A percentile compares a stretch with the other conserved stretches of the same genome.
Evolutionary conservation across 2,113 vertebrate species (phyloP).

Genomic region (Lophotis ruficrista): DNA sequence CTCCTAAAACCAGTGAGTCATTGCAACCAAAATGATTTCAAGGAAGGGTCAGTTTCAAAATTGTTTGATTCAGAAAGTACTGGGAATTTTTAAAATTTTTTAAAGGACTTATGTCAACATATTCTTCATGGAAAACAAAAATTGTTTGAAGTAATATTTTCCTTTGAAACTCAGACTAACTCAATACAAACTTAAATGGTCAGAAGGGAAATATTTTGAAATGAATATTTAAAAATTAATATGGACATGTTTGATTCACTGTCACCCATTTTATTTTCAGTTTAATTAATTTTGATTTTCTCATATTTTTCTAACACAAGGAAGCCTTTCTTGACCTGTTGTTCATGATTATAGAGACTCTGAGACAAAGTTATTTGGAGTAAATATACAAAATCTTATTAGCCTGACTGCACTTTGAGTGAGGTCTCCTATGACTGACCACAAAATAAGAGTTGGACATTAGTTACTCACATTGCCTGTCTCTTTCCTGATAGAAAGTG

Average conservation of each 20-base stretch:
- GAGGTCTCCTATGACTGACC: not conserved
- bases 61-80: not conserved
- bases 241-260: not conserved
- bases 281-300: not conserved
- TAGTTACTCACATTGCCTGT: not conserved
- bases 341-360: not conserved
- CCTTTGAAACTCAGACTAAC: not conserved
- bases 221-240: not conserved
- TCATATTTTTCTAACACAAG: not conserved
- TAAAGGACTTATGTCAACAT: not conserved
- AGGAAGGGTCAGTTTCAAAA: not conserved
- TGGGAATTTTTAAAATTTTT: not conserved
- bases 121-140: slow-evolving; percentile 7
- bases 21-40: not conserved
- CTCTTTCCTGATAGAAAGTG: not conserved
- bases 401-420: not conserved
- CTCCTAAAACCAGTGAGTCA: slow-evolving; percentile 1
- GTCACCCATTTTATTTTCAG: not conserved
- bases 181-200: not conserved
- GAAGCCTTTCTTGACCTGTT: not conserved
- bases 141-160: not conserved
- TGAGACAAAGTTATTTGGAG: not conserved
- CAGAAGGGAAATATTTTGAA: not conserved
- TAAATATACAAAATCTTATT: not conserved
- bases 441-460: not conserved